Evolutionary conservation across 2,888 invertebrate genomes (phyloP).

Genomic region (Gymnocheta viridis): DNA sequence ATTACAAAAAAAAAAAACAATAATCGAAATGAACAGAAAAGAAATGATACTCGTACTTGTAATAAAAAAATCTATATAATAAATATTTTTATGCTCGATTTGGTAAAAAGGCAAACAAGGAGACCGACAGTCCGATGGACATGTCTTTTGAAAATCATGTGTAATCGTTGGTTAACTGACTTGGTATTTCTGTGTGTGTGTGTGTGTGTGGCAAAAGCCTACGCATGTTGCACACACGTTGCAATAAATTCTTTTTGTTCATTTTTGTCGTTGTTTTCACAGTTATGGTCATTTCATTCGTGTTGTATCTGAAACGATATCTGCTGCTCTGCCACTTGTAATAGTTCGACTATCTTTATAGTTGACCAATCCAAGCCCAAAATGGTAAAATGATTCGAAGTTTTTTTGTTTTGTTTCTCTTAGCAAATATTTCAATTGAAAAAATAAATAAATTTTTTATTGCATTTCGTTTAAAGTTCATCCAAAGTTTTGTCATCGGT

Average conservation of each 20-base stretch:
- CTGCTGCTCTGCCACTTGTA: constrained; percentile 26
- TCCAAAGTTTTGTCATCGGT: not conserved
- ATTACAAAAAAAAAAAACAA: constrained; percentile 19
- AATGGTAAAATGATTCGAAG: constrained; percentile 24
- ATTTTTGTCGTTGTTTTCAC: constrained; percentile 31
- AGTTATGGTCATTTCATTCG: constrained; percentile 50
- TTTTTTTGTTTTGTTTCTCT: not conserved
- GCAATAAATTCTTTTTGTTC: constrained; percentile 44
- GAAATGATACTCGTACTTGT: constrained; percentile 7
- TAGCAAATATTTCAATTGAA: constrained; percentile 30
- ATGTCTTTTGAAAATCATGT: constrained; percentile 33
- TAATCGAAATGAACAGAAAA: constrained; percentile 26
- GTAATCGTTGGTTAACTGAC: not conserved
- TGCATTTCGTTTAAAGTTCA: constrained; percentile 8
- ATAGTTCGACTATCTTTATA: constrained; percentile 9
- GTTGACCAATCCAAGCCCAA: constrained; percentile 33
- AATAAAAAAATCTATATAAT: constrained; percentile 36
- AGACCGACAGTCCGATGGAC: not conserved
- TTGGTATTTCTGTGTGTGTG: constrained; percentile 40
- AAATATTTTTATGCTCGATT: constrained; percentile 66
- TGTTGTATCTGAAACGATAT: constrained; percentile 2
- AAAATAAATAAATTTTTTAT: not conserved
- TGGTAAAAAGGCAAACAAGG: constrained; percentile 43
- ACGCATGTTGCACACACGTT: constrained; percentile 60
- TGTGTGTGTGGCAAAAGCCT: constrained; percentile 59